A percentile compares a stretch with the other conserved stretches of the same genome.
Evolutionary conservation across 2,888 invertebrate genomes (phyloP).

Genomic region (Tanypteryx hageni): DNA sequence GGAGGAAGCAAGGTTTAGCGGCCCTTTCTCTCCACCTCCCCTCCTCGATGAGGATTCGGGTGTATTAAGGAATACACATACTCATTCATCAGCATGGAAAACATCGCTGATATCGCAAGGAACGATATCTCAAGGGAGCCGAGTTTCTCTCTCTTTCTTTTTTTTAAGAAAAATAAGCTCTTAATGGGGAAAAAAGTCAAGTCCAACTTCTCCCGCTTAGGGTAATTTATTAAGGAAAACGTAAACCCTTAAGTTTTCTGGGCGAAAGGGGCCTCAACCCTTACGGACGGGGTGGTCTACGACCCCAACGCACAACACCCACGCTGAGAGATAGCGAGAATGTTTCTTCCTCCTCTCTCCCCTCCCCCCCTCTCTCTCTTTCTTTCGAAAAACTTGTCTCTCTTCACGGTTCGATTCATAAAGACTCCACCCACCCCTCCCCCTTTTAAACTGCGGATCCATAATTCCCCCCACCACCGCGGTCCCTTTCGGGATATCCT

Average conservation of each 20-base stretch:
- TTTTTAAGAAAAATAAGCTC: not conserved
- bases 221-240: not conserved
- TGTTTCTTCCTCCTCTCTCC: not conserved
- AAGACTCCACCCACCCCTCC: constrained; percentile 47
- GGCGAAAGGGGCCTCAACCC: not conserved
- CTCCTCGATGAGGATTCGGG: no score
- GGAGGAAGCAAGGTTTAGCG: not conserved
- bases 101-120: no score
- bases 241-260: not conserved
- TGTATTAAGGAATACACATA: no score
- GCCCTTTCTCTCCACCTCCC: not conserved
- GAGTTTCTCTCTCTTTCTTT: no score
- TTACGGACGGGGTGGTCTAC: not conserved
- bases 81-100: no score
- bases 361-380: not conserved
- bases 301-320: not conserved
- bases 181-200: not conserved
- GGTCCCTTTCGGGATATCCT: not conserved
- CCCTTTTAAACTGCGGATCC: not conserved
- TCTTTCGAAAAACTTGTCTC: constrained; percentile 46
- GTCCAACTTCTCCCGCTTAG: not conserved
- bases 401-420: constrained; percentile 51
- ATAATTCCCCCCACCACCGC: constrained; percentile 22
- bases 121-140: no score
- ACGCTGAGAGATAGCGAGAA: not conserved